Evolutionary conservation across 2,113 vertebrate genomes (phyloP), one percentile per base, ranked within the genome.

Genomic region (Pseudopodoces humilis): DNA sequence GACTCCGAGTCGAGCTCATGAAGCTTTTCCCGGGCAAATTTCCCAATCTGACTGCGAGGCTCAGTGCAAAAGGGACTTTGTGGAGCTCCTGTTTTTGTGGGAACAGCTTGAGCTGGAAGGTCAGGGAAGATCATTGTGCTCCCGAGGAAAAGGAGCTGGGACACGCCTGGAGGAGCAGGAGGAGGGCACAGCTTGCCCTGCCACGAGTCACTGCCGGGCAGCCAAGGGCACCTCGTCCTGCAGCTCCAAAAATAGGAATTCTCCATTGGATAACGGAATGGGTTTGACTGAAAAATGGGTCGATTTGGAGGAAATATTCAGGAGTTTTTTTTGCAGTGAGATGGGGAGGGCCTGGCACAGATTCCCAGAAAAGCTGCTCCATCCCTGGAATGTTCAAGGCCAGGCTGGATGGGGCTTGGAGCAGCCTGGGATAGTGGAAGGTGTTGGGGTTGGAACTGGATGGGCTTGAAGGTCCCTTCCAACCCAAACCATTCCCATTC

Each of bases 51-150:
- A 5, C 30, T 1, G 22, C 67, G 47, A 21, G 0, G 7, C 39
- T 56, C 2, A 0, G 25, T 5, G 27, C 59, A 33, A 7, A 41
- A 72, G 37, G 13, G 78, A 28, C 11, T 41, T 10, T 31, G 59
- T 17, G 82, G 55, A 65, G 46, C 43, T 90, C 27, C 53, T 20
- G 13, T 9, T 25, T 5, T 2, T 6, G 21, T 6, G 33, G 74
- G 84, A 78, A 52, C 77, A 92, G 93, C 74, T 91, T 85, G 93
- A 28, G 85, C 81, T 3, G 44, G 78, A 90, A 94, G 87, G 92
- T 31, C 74, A 47, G 82, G 53, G 65, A 95, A 94, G 87, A 35
- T 82, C 65, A 0, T 39, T 71, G 77, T 22, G 44, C 52, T 70
- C 86, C 95, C 12, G 68, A 92, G 92, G 89, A 79, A 15, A 44